Percentiles rank a stretch among this genome's conserved stretches.
Conservation (phyloP, 1,140 invertebrate species). For the Harpegnathos saltator region DNA sequence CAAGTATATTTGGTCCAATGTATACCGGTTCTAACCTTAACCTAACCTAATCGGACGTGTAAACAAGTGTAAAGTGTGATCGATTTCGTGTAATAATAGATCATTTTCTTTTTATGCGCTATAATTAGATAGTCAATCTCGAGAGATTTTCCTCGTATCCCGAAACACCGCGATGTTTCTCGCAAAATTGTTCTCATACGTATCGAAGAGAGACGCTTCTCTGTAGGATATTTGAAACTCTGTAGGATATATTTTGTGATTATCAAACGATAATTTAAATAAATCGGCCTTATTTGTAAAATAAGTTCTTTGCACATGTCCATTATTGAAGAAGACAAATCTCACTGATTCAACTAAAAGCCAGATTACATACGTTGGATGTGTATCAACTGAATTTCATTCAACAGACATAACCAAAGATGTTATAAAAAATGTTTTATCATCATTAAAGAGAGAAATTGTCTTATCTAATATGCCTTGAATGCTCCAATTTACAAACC, state of each 20-base stretch:
- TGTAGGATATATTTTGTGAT: too few species aligned
- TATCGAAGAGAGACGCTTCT: too few species aligned
- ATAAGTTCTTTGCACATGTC: neutral
- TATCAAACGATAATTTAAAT: neutral
- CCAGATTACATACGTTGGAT: too few species aligned
- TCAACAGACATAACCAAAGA: too few species aligned
- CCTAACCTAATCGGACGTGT: constrained; percentile 60
- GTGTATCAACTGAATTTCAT: neutral
- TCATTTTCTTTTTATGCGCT: constrained; percentile 5
- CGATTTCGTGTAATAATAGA: constrained; percentile 43
- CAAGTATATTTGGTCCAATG: constrained; percentile 23
- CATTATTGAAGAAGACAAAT: too few species aligned
- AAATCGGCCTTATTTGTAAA: constrained; percentile 4
- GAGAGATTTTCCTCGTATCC: neutral
- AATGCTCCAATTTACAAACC: too few species aligned
- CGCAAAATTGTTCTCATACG: neutral
- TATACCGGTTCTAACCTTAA: constrained; percentile 79
- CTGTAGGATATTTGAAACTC: too few species aligned
- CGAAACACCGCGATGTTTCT: neutral
- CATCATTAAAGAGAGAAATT: too few species aligned
- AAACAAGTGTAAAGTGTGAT: constrained; percentile 74
- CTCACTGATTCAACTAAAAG: too few species aligned
- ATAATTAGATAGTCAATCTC: constrained; percentile 29
- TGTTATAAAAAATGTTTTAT: too few species aligned
- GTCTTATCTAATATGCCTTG: too few species aligned